Percentiles rank a stretch among this genome's conserved stretches.
Conservation (phyloP, 2,888 invertebrate species). For the Gnatocerus cornutus region DNA sequence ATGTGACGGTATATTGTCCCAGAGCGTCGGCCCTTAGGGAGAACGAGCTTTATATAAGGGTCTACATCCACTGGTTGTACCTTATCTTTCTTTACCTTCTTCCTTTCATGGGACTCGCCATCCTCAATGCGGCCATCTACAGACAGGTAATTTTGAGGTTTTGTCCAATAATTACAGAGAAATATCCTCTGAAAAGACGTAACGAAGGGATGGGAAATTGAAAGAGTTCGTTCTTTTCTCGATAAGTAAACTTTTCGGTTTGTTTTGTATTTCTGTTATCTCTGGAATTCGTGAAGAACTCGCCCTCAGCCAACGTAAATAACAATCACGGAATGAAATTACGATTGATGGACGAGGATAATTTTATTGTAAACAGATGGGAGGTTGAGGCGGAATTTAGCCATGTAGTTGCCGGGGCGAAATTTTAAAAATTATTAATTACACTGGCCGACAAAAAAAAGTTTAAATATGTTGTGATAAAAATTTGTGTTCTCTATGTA, state of each 20-base stretch:
- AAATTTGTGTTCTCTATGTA: too few species aligned
- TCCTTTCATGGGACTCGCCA: constrained; percentile 90
- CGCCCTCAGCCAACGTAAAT: constrained; percentile 23
- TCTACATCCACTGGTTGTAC: constrained; percentile 97
- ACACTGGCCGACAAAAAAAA: too few species aligned
- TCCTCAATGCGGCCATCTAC: constrained; percentile 93
- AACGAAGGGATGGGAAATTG: constrained; percentile 9
- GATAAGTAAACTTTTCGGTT: constrained; percentile 23
- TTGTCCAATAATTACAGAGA: background rate
- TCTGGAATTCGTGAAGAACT: constrained; percentile 14
- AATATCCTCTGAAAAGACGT: background rate
- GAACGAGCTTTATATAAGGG: constrained; percentile 83
- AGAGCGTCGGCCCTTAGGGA: constrained; percentile 80
- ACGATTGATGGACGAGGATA: constrained; percentile 9
- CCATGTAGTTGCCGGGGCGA: too few species aligned
- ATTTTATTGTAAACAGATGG: constrained; percentile 12
- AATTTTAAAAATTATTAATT: too few species aligned
- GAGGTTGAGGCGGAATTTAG: background rate
- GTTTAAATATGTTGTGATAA: too few species aligned
- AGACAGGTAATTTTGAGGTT: constrained; percentile 76
- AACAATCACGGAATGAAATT: constrained; percentile 20
- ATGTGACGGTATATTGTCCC: constrained; percentile 81
- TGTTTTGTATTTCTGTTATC: constrained; percentile 24
- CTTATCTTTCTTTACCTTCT: constrained; percentile 94
- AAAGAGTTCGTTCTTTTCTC: constrained; percentile 8